Conservation (phyloP, 2,888 invertebrate genomes). For the Agriopis leucophaearia region DNA sequence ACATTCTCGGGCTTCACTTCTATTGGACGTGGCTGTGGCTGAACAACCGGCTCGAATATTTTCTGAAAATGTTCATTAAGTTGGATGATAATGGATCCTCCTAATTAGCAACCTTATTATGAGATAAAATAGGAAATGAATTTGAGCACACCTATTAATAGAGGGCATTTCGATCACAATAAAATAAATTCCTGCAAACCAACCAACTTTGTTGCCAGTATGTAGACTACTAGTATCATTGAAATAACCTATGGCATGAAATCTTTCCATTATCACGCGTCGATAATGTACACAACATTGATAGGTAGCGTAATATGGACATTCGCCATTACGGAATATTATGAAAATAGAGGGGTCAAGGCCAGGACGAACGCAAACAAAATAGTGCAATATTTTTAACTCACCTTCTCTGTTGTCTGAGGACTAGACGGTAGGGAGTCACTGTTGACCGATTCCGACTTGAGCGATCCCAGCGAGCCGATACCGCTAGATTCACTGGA, state of each 20-base stretch:
- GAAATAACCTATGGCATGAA: conserved; percentile 48
- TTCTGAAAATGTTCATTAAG: conserved; percentile 65
- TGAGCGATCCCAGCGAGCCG: conserved; percentile 85
- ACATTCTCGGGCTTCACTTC: conserved; percentile 72
- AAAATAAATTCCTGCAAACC: conserved; percentile 13
- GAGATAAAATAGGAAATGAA: conserved; percentile 12
- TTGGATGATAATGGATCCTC: neutral
- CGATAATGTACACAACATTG: conserved; percentile 74
- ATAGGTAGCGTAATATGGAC: conserved; percentile 72
- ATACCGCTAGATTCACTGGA: conserved; percentile 88
- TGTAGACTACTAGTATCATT: neutral
- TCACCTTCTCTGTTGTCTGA: conserved; percentile 84
- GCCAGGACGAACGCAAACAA: conserved; percentile 84
- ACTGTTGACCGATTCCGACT: conserved; percentile 81
- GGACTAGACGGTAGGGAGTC: conserved; percentile 84
- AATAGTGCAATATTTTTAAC: conserved; percentile 63
- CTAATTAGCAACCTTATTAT: conserved; percentile 9
- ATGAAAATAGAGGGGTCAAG: conserved; percentile 87
- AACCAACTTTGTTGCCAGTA: neutral
- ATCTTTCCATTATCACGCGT: conserved; percentile 72
- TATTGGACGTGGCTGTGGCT: conserved; percentile 78
- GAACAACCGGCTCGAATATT: conserved; percentile 77
- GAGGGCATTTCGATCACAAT: conserved; percentile 27
- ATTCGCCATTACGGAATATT: conserved; percentile 86
- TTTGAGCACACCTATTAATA: conserved; percentile 17